Evolutionary conservation across 2,888 invertebrate genomes (phyloP), one percentile per base, ranked within the genome.

Genomic region (Axea sp.): DNA sequence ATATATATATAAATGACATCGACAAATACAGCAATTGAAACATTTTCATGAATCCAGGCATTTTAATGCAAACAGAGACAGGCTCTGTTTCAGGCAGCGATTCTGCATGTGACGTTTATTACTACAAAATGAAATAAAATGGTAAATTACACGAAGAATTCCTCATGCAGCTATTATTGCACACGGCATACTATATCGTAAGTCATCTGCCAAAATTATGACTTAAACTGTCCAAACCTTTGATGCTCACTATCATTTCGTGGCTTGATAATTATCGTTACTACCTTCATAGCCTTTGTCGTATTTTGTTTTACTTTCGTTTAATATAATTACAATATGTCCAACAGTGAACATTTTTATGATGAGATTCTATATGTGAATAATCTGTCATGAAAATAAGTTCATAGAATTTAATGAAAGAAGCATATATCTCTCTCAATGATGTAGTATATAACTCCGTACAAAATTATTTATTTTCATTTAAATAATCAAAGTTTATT

Each of bases 101-200:
- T n/a, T 12, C 62, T 73, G 68, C 33, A 9, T 3, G 37, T 68
- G 62, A 62, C 73, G 39, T 73, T 68, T 68, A 73, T 73, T 73
- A 64, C 55, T 41, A 49, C 47, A 33, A 62, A 71, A 60, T 62
- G 62, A 71, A 62, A 71, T 62, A 55, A 55, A 71, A 71, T 45
- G 24, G 47, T 53, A 62, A 62, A 67, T 73, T 73, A 67, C 67
- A 68, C 28, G 55, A 47, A 60, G 60, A 53, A 65, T 60, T 31
- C 43, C 49, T 51, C 72, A 65, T 65, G 41, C 39, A 26, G 41
- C 39, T 55, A 53, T 60, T 62, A 55, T 47, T 33, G 41, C 53
- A 37, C 39, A 31, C 17, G 47, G 31, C 30, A 55, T 33, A 3
- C 33, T 31, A 12, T 64, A 57, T 47, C 11, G 30, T 37, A 30